Percentiles rank a stretch among this genome's conserved stretches.
phyloP scores from a whole-genome alignment of 2,113 vertebrate species.

The Pipra filicauda region DNA sequence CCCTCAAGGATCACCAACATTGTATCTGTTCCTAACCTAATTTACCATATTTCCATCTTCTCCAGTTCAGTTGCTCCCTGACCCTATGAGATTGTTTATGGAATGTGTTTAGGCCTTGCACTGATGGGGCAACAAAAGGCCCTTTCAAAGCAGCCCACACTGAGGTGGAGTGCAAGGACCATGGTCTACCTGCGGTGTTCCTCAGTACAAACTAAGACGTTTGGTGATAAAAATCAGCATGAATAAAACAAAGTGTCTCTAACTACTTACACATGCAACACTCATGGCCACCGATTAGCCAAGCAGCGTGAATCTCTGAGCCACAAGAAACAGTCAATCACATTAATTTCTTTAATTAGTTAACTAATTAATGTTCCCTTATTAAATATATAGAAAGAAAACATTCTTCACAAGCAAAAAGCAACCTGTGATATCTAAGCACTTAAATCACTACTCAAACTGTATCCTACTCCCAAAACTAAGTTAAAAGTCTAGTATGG shows the following conservation, averaged over 20 bases:
- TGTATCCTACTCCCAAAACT: background rate
- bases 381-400: background rate
- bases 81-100: background rate
- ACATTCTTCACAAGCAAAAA: background rate
- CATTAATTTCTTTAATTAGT: background rate
- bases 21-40: background rate
- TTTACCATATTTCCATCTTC: background rate
- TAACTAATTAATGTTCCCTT: background rate
- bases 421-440: background rate
- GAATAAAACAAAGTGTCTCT: background rate
- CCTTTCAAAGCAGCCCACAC: background rate
- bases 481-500: background rate
- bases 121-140: background rate
- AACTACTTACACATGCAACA: background rate
- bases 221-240: background rate
- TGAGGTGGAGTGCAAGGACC: background rate
- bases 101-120: background rate
- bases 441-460: background rate
- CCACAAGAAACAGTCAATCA: background rate
- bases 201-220: background rate
- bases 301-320: background rate
- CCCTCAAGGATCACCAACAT: background rate
- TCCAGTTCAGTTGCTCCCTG: background rate
- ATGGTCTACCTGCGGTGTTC: background rate
- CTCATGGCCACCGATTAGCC: background rate